A percentile compares a stretch with the other conserved stretches of the same genome.
Evolutionary conservation across 2,797 vertebrate species (phyloP).

Genomic region (Sebastes umbrosus): DNA sequence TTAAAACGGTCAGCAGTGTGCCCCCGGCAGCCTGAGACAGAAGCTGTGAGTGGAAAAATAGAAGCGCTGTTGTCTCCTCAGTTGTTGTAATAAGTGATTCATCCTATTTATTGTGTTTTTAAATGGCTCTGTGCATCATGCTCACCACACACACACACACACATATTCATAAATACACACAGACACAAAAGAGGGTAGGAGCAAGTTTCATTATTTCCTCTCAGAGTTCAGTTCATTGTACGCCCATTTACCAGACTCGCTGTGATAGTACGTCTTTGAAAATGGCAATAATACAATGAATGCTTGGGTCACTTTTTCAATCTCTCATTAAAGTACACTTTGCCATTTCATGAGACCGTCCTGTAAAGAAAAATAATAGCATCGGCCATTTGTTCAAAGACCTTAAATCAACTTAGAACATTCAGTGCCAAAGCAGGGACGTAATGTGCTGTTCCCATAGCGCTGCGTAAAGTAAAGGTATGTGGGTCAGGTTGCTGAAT

Average conservation of each 20-base stretch:
- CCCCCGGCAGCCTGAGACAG: constrained; percentile 4
- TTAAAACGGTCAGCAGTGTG: constrained; percentile 37
- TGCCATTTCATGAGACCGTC: neutral
- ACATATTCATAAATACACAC: neutral
- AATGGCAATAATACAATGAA: constrained; percentile 7
- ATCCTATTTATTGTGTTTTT: constrained; percentile 40
- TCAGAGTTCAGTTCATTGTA: constrained; percentile 2
- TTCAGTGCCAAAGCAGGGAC: neutral
- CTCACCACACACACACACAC: neutral
- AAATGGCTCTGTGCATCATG: constrained; percentile 7
- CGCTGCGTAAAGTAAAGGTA: neutral
- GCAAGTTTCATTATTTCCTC: constrained; percentile 3
- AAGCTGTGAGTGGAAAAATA: constrained; percentile 21
- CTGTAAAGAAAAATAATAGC: neutral
- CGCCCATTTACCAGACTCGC: neutral
- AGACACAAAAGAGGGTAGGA: neutral
- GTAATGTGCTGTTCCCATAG: neutral
- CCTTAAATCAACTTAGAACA: neutral
- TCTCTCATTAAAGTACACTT: neutral
- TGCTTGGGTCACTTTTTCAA: constrained; percentile 3
- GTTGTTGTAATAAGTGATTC: constrained; percentile 36
- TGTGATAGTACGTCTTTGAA: neutral
- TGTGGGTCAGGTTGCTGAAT: neutral
- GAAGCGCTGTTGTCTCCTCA: neutral
- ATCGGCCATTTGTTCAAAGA: neutral